Base-by-base conservation (phyloP, 2,113 vertebrate species). In the Neotoma lepida region DNA sequence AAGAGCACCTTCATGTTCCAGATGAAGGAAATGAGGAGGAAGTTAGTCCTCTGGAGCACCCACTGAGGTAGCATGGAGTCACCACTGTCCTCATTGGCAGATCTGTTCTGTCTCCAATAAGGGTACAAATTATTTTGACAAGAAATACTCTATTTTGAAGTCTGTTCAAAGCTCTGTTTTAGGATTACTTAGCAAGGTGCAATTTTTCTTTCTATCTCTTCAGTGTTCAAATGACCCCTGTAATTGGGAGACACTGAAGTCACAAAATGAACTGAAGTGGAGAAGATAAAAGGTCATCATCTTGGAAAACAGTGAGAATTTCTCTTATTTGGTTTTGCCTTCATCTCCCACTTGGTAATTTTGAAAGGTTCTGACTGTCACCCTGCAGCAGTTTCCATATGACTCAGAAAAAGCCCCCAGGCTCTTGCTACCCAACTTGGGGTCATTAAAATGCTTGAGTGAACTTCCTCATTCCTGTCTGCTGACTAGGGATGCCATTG, bases 391-490 rank as follows among this genome's bases (percentile, higher is more conserved):
- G 56, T 96, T 96, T 91, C 54, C 33, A 14, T 73, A 44, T 58
- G 80, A 95, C 86, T 95, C 94, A 96, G 93, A 93, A 95, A 96
- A 96, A 93, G 35, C 22, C 81, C 95, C 56, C 4, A 66, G 91
- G 58, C 46, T 94, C 87, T 93, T 87, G 17, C 51, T 71, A 70
- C 28, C 63, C 78, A 71, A 73, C 35, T 41, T 93, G 58, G 89
- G 84, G 89, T 91, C 91, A 95, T 94, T 89, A 91, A 85, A 95
- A 95, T 94, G 84, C 89, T 95, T 95, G 70, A 95, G 71, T 64
- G 68, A 96, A 82, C 46, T 74, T 95, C 24, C 7, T 54, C 91
- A 66, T 94, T 94, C 51, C 51, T 94, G 61, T 88, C 49, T 81
- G 49, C 89, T 95, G 91, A 95, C 58, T 18, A 54, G 61, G 58